Evolutionary conservation across 2,797 vertebrate genomes (phyloP).

Genomic region (Halcyon chelicuti): DNA sequence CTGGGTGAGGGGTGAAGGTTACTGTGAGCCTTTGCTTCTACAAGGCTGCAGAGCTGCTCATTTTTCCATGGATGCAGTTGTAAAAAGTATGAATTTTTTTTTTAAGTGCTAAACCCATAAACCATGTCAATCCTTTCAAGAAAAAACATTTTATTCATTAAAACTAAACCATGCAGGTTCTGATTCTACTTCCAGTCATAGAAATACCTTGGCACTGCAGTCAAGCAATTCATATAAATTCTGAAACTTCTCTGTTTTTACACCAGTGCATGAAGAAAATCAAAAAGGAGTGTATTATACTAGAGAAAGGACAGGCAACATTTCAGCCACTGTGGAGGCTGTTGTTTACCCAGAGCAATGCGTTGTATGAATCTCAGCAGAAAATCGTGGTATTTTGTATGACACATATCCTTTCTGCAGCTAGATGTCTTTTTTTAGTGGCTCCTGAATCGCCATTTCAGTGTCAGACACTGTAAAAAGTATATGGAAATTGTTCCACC

Average conservation of each 20-base stretch:
- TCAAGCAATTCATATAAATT: not conserved
- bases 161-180: not conserved
- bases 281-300: fast-evolving
- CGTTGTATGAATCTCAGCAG: not conserved
- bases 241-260: not conserved
- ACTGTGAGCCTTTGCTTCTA: not conserved
- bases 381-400: not conserved
- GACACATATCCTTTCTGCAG: not conserved
- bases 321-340: fast-evolving
- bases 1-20: not conserved
- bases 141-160: not conserved
- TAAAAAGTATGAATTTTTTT: not conserved
- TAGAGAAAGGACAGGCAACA: not conserved
- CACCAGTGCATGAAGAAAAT: not conserved
- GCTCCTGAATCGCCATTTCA: fast-evolving
- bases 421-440: not conserved
- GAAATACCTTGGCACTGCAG: not conserved
- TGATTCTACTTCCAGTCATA: not conserved
- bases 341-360: not conserved
- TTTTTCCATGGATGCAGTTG: not conserved
- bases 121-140: not conserved
- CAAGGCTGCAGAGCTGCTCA: not conserved
- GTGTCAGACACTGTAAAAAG: not conserved
- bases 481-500: not conserved
- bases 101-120: not conserved